Conservation (phyloP, 1,140 invertebrate species). For the Drosophila bocki region DNA sequence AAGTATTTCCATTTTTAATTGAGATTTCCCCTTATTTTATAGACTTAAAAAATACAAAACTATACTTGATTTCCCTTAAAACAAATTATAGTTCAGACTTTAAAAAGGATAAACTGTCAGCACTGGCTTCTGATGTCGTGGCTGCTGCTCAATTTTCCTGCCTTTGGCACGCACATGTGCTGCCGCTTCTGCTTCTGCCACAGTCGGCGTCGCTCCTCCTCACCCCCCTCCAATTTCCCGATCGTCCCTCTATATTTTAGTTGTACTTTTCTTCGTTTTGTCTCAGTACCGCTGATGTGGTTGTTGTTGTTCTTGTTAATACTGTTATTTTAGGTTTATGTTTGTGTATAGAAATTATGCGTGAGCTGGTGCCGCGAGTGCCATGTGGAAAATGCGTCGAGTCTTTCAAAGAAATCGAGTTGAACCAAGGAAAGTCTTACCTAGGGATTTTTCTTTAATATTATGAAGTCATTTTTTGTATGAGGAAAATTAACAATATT, state of each 20-base stretch:
- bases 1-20: too few relatives aligned
- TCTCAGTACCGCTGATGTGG: constrained; percentile 11
- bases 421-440: not conserved
- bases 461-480: too few relatives aligned
- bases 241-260: constrained; percentile 27
- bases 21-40: too few relatives aligned
- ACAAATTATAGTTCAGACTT: not conserved
- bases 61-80: not conserved
- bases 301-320: constrained; percentile 54
- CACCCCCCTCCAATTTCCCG: constrained; percentile 23
- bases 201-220: not conserved
- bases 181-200: constrained; percentile 25
- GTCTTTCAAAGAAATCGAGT: not conserved
- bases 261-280: constrained; percentile 41
- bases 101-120: not conserved
- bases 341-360: constrained; percentile 69
- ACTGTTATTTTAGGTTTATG: constrained; percentile 59
- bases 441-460: not conserved
- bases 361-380: constrained; percentile 43
- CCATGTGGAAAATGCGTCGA: constrained; percentile 42
- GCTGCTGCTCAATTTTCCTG: constrained; percentile 47
- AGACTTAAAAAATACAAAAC: too few relatives aligned
- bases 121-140: constrained; percentile 8
- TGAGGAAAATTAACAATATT: too few relatives aligned
- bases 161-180: constrained; percentile 71